Evolutionary conservation across 2,797 vertebrate genomes (phyloP), one percentile per base, ranked within the genome.

Genomic region (Eleutherodactylus coqui): DNA sequence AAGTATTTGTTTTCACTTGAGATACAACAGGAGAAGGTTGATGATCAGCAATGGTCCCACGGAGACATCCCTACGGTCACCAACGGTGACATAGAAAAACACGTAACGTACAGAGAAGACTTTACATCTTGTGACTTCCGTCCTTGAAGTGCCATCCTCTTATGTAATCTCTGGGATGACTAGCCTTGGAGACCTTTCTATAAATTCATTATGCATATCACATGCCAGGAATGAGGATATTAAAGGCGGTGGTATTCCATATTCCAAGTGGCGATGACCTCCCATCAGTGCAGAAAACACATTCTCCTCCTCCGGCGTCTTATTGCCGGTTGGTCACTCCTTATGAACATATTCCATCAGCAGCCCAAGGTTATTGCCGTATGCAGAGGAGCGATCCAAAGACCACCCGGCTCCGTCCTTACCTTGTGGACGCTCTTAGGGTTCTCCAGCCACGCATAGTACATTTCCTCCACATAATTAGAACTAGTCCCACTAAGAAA

Each of bases 381-480:
- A n/a, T 53, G 3, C 11, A 4, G 4, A 51, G 27, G 10, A 27
- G 69, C 17, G 41, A 24, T 45, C 4, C 53, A 11, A 9, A 67
- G 43, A 58, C 11, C 36, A 17, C 41, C 0, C 2, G 88, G 72
- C 87, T 80, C 47, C 67, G 78, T 85, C 87, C 91, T 92, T 96
- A 98, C 98, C 98, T 99, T 96, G 93, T 99, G 98, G 72, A 99
- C 98, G 89, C 94, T 98, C 92, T 94, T 96, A 88, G 97, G 97
- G 86, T 99, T 95, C 91, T 98, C 96, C 94, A 98, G 93, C 98
- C 98, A 99, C 0, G 97, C 94, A 76, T 92, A 94, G 92, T 98
- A 99, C 98, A 99, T 98, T 92, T 99, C 97, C 92, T 99, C 97
- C 92, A 99, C 93, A 88, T 99, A 99, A 93, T 97, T 98, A 0